phyloP scores from a whole-genome alignment of 1,140 invertebrate species.

The Tetraneura akinire region DNA sequence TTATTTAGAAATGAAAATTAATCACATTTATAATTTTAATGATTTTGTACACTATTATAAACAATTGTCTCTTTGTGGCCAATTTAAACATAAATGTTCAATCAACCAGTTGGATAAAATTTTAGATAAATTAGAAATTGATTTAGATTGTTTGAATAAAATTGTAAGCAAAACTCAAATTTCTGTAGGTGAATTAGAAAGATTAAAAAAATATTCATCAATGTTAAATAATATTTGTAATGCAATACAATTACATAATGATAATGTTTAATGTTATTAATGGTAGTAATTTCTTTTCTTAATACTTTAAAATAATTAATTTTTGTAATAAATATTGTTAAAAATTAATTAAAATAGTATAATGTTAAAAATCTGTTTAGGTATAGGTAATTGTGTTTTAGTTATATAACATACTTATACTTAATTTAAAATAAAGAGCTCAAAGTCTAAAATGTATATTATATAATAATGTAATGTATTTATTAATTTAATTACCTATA shows the following conservation, averaged over 20 bases:
- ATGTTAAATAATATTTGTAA: slow-evolving; percentile 34
- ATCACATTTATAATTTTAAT: background rate
- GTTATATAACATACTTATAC: too few species aligned
- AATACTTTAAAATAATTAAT: too few species aligned
- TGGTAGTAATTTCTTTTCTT: too few species aligned
- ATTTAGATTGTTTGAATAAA: slow-evolving; percentile 22
- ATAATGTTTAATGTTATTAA: background rate
- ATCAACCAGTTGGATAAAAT: background rate
- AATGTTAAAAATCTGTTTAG: too few species aligned
- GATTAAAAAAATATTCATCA: slow-evolving; percentile 22
- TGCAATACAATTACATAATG: background rate
- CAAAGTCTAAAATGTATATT: too few species aligned
- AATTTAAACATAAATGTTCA: slow-evolving; percentile 22
- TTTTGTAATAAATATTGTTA: too few species aligned
- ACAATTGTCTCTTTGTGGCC: background rate
- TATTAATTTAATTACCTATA: too few species aligned
- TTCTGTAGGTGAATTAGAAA: background rate
- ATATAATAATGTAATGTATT: too few species aligned
- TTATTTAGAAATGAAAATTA: slow-evolving; percentile 38
- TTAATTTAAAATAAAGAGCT: too few species aligned
- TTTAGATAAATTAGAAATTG: slow-evolving; percentile 19
- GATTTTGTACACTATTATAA: background rate
- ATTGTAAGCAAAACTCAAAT: slow-evolving; percentile 2
- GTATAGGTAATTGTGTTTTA: too few species aligned
- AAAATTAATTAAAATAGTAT: too few species aligned